Conservation (phyloP, 2,113 vertebrate genomes). For the Percopsis transmontana region DNA sequence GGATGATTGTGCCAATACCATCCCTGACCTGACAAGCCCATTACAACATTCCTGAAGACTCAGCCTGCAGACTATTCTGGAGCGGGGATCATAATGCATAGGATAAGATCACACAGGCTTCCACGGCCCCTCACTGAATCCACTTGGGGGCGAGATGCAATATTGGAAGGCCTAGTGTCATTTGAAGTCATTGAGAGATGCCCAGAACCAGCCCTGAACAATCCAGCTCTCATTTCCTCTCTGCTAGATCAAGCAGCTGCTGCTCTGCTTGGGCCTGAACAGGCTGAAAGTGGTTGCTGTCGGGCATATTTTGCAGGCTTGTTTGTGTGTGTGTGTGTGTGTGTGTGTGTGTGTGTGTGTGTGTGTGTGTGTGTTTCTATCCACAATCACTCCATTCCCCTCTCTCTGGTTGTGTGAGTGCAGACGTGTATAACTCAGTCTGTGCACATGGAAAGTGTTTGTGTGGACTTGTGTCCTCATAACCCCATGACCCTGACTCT, state of each 20-base stretch:
- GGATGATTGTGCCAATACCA: conserved; percentile 43
- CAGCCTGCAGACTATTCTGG: conserved; percentile 4
- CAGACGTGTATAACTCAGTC: background rate
- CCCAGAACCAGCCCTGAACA: conserved; percentile 15
- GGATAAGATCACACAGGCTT: conserved; percentile 37
- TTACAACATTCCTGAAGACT: conserved; percentile 30
- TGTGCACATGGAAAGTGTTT: conserved; percentile 9
- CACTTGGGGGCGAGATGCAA: conserved; percentile 35
- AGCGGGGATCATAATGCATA: conserved; percentile 26
- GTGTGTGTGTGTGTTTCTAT: background rate
- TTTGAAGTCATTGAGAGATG: conserved; percentile 34
- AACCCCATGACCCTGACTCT: background rate
- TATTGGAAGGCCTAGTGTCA: conserved; percentile 27
- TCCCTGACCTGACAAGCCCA: conserved; percentile 44
- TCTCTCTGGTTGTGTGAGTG: background rate
- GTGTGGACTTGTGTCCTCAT: background rate
- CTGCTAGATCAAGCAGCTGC: conserved; percentile 16
- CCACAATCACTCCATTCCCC: conserved; percentile 5
- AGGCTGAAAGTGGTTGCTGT: conserved; percentile 6
- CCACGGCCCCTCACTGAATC: conserved; percentile 18
- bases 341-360: background rate
- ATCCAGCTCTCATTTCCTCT: conserved; percentile 47
- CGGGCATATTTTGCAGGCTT: background rate
- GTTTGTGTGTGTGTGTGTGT: background rate
- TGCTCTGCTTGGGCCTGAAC: conserved; percentile 9